Percentiles rank a stretch among this genome's conserved stretches.
These are phyloP conservation scores for Nyleta sp. DNA, from an alignment of 2,888 invertebrate genomes.

Conservation along the genomic window DNA sequence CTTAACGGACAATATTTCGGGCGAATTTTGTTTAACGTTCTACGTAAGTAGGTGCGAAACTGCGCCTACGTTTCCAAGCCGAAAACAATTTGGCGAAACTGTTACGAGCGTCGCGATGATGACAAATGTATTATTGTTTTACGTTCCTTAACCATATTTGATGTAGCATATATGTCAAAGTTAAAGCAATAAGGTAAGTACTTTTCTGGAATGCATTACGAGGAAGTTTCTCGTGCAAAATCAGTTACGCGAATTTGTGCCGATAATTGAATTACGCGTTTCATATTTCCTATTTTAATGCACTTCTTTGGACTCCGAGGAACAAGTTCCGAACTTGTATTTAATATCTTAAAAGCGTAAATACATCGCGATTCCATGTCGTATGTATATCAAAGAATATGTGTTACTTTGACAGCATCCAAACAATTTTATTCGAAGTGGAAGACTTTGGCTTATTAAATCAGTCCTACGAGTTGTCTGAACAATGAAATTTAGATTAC, in stretches of 20 bases:
- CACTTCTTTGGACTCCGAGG: constrained; percentile 11
- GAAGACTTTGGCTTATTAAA: constrained; percentile 8
- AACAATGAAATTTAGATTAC: not conserved
- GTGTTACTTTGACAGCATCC: constrained; percentile 20
- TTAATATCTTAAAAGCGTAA: constrained; percentile 45
- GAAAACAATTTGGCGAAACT: not conserved
- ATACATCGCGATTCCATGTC: not conserved
- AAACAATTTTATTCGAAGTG: constrained; percentile 9
- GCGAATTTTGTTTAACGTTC: constrained; percentile 19
- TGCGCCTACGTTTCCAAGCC: not conserved
- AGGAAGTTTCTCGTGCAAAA: constrained; percentile 21
- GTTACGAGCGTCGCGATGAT: constrained; percentile 2
- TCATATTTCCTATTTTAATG: constrained; percentile 31
- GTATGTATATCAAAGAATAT: constrained; percentile 15
- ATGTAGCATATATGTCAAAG: too few species aligned
- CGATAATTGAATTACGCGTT: constrained; percentile 33
- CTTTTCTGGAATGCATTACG: not conserved
- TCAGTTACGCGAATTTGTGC: constrained; percentile 10
- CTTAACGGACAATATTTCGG: constrained; percentile 29
- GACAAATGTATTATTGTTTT: not conserved
- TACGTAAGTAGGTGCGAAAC: not conserved
- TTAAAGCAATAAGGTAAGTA: constrained; percentile 14
- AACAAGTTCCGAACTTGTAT: constrained; percentile 25
- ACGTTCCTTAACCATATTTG: not conserved
- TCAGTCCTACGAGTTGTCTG: not conserved